Evolutionary conservation across 1,140 invertebrate genomes (phyloP), one percentile per base, ranked within the genome.

Genomic region (Zaprionus inermis): DNA sequence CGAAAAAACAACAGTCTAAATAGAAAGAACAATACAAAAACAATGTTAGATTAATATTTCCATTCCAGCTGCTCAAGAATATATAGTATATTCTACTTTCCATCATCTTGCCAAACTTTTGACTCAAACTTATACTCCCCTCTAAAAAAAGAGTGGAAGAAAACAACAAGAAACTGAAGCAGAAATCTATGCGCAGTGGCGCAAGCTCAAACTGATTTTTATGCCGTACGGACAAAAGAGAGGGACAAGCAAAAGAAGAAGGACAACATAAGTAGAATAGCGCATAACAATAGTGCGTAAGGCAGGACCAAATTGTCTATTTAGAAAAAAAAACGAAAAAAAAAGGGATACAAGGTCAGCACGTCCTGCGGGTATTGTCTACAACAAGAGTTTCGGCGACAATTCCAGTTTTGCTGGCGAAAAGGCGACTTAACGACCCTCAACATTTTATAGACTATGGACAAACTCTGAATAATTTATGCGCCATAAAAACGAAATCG

Each of bases 391-490:
- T n/a, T n/a, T 52, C 14, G 2, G 28, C 24, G 14, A 57, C 38
- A 73, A 63, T 66, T 74, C 51, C 58, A 32, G 38, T 28, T 28
- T 52, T 52, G 57, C 58, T 44, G 16, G 24, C 38, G 38, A 76
- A 76, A 59, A 75, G 63, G 16, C 54, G 67, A 65, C 81, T 81
- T 79, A 75, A 84, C 81, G 81, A 75, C 84, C 76, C 79, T 88
- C 72, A 76, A 82, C 76, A 79, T 88, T 85, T 88, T 85, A 85
- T 88, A 76, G 81, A 78, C 78, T 80, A 84, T 84, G 82, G 79
- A 85, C 76, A 82, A 88, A 85, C 71, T 85, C 79, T 85, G 82
- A 82, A 85, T 85, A 86, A 85, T 85, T 88, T 85, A 85, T 82
- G 72, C 61, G 68, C 83, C 79, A 85, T 85, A 85, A 85, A 85